These are phyloP conservation scores for Griposia aprilina DNA, from an alignment of 2,888 invertebrate genomes.

Conservation along the genomic window DNA sequence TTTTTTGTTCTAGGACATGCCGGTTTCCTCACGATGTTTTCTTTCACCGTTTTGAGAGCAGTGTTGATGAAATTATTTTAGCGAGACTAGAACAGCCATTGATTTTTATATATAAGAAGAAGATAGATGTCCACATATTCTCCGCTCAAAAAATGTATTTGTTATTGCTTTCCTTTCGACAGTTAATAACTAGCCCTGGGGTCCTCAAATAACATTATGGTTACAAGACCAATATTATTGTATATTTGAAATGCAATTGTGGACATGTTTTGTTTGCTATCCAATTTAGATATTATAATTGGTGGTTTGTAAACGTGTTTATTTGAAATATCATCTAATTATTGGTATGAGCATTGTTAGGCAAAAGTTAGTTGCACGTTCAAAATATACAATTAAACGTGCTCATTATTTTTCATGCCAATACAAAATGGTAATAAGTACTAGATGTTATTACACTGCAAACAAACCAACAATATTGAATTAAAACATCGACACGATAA, in stretches of 20 bases:
- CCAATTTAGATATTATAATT: constrained; percentile 37
- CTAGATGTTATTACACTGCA: neutral
- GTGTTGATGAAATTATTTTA: too few species aligned
- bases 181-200: neutral
- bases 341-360: constrained; percentile 5
- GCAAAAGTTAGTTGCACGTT: neutral
- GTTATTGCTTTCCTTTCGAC: neutral
- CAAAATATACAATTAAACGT: constrained; percentile 16
- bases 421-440: constrained; percentile 2
- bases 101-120: too few species aligned
- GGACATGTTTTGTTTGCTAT: constrained; percentile 28
- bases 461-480: neutral
- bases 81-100: too few species aligned
- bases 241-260: constrained; percentile 32
- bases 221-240: constrained; percentile 1
- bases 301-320: constrained; percentile 29
- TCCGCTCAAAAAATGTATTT: neutral
- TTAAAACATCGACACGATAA: neutral
- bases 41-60: too few species aligned
- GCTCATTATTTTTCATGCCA: neutral
- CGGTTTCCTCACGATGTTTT: too few species aligned
- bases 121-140: neutral
- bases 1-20: too few species aligned
- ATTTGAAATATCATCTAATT: constrained; percentile 32
- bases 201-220: neutral